Conservation (phyloP, 2,113 vertebrate species). For the Pangasianodon gigas region DNA sequence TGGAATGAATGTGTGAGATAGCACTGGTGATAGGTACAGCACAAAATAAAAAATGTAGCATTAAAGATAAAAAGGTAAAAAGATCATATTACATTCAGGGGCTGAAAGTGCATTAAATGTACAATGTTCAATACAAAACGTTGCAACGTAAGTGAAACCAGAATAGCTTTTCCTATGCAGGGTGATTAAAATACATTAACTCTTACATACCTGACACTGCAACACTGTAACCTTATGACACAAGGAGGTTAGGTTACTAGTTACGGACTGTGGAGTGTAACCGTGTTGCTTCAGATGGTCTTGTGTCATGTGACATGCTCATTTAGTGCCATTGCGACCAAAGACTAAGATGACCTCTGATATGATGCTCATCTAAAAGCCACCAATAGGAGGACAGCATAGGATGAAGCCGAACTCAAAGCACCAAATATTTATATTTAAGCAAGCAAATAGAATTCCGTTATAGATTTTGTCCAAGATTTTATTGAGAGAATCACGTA, state of each 20-base stretch:
- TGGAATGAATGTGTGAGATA: constrained; percentile 11
- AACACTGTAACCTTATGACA: neutral
- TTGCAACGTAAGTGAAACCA: neutral
- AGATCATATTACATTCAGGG: neutral
- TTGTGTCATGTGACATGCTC: too few relatives aligned
- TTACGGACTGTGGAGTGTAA: neutral
- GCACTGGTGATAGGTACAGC: neutral
- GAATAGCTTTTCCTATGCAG: neutral
- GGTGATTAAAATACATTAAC: neutral
- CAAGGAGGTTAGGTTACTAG: neutral
- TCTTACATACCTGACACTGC: neutral
- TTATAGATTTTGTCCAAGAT: neutral
- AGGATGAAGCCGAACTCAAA: neutral
- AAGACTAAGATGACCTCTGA: neutral
- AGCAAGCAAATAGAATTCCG: neutral
- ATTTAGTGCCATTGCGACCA: too few relatives aligned
- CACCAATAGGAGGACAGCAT: neutral
- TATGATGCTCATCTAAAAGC: neutral
- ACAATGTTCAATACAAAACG: too few relatives aligned
- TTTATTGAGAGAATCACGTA: neutral
- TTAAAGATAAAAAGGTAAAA: neutral
- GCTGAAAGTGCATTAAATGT: neutral
- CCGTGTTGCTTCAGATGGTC: neutral
- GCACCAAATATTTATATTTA: neutral
- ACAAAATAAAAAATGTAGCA: neutral